Evolutionary conservation across 2,888 invertebrate genomes (phyloP), one percentile per base, ranked within the genome.

Genomic region (Melieria crassipennis): DNA sequence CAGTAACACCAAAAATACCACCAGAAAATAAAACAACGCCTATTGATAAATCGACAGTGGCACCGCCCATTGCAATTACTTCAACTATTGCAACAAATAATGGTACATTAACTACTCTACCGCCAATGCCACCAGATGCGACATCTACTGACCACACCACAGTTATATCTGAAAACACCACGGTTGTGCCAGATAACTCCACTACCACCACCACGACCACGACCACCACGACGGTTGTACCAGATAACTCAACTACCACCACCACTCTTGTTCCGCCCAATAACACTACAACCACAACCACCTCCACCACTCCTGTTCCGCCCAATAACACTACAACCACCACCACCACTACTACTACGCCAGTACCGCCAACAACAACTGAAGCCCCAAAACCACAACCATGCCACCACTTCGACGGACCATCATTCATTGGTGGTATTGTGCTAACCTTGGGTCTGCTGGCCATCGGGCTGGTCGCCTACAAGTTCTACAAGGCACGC

Each of bases 401-500:
- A 3, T 82, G 85, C 52, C 79, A 85, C 81, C 90, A 91, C 60
- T 94, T 94, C 80, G 93, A 93, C 84, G 92, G 92, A 3, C 89
- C 93, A 1, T 94, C 93, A 79, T 94, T 94, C 85, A 89, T 94
- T 75, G 96, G 96, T 47, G 97, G 97, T 58, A 95, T 96, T 73
- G 92, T 96, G 46, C 88, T 96, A 72, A 92, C 94, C 7, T 87
- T 92, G 42, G 95, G 94, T 48, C 86, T 96, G 30, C 89, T 94
- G 69, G 94, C 93, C 9, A 92, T 97, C 71, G 92, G 92, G 4
- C 91, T 93, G 86, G 92, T 96, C 81, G 93, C 93, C 52, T 93
- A 92, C 88, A 95, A 95, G 85, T 95, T 95, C 87, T 96, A 95
- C 89, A 94, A 92, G 86, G 92, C 94, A 74, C 91, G 93, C 82